These are phyloP conservation scores for Chloropsis cyanopogon DNA, from an alignment of 2,113 vertebrate species.

Conservation along the genomic window DNA sequence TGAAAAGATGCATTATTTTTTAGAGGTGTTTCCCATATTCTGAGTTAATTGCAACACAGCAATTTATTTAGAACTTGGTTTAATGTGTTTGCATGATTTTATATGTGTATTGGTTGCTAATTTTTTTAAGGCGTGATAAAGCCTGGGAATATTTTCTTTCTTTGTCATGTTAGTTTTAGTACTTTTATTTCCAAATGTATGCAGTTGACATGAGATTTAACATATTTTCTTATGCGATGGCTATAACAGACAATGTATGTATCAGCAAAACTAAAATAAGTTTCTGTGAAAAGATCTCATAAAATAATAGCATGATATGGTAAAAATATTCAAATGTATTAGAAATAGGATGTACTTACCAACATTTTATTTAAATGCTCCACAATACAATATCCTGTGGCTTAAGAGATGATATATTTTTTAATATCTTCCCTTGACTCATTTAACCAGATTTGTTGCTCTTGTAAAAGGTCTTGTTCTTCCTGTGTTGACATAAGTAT, in stretches of 20 bases:
- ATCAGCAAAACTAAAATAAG: background rate
- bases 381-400: background rate
- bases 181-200: background rate
- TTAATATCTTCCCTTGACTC: background rate
- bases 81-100: background rate
- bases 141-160: background rate
- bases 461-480: background rate
- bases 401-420: background rate
- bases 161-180: background rate
- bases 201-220: background rate
- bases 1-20: background rate
- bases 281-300: background rate
- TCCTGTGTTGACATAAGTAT: background rate
- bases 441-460: background rate
- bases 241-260: background rate
- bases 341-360: background rate
- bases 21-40: slow-evolving; percentile 35
- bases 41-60: background rate
- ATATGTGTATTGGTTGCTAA: background rate
- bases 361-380: background rate
- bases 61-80: background rate
- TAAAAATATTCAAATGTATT: background rate
- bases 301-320: background rate
- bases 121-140: background rate
- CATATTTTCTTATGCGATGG: background rate